A percentile compares a stretch with the other conserved stretches of the same genome.
Conservation (phyloP, 2,113 vertebrate species). For the Anolis sagrei region DNA sequence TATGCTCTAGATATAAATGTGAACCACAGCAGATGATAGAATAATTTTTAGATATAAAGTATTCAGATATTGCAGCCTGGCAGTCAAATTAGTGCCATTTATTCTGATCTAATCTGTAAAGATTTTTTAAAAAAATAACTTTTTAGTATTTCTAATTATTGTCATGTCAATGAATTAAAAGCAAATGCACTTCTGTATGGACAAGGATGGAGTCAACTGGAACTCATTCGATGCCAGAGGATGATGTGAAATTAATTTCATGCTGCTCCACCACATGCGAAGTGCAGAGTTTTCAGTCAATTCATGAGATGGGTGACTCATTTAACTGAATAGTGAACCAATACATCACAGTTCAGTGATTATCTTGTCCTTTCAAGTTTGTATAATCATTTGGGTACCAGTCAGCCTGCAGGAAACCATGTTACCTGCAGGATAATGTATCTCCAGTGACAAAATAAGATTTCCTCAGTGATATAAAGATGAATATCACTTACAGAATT, state of each 20-base stretch:
- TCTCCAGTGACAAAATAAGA: neutral
- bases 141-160: slow-evolving; percentile 3
- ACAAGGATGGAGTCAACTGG: slow-evolving; percentile 24
- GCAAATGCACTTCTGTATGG: slow-evolving; percentile 5
- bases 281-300: slow-evolving; percentile 39
- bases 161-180: slow-evolving; percentile 39
- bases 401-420: neutral
- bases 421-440: neutral
- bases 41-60: too few relatives aligned
- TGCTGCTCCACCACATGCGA: slow-evolving; percentile 29
- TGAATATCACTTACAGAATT: neutral
- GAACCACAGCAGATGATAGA: neutral
- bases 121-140: slow-evolving; percentile 16
- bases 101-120: slow-evolving; percentile 8
- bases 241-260: slow-evolving; percentile 47
- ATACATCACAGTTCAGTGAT: neutral
- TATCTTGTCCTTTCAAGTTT: slow-evolving; percentile 1
- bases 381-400: neutral
- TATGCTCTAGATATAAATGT: neutral
- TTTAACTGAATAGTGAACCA: slow-evolving; percentile 19
- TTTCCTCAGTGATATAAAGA: neutral
- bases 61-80: rapidly evolving
- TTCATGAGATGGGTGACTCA: neutral
- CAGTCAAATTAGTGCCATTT: neutral
- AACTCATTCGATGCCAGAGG: slow-evolving; percentile 36